Evolutionary conservation across 2,113 vertebrate genomes (phyloP).

Genomic region (Cettia cetti): DNA sequence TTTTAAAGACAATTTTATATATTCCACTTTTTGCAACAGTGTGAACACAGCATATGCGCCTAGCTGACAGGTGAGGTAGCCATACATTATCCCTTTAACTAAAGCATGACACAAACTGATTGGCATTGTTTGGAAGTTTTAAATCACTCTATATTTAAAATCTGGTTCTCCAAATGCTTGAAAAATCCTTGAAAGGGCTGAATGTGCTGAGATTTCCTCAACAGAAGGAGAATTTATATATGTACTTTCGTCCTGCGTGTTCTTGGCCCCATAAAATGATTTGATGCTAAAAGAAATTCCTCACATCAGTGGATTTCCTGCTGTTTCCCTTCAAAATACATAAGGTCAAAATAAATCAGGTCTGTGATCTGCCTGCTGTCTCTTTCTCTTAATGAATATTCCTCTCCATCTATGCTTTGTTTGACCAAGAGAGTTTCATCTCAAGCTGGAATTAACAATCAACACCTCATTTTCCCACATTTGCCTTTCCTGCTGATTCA

Average conservation of each 20-base stretch:
- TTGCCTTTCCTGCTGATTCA: neutral
- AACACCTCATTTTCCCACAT: neutral
- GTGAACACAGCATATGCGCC: neutral
- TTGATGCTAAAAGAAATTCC: neutral
- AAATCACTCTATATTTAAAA: neutral
- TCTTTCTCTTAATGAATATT: neutral
- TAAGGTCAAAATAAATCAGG: neutral
- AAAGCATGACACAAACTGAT: neutral
- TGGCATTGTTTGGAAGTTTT: neutral
- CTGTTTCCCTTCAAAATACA: neutral
- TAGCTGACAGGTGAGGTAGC: neutral
- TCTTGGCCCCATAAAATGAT: neutral
- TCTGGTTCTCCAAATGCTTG: neutral
- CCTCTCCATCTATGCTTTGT: neutral
- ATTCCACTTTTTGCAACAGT: neutral
- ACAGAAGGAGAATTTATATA: neutral
- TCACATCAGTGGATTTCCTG: neutral
- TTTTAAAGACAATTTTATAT: neutral
- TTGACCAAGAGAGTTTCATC: neutral
- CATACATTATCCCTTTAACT: neutral
- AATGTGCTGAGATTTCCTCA: neutral
- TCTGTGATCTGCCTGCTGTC: neutral
- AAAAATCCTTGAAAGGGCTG: neutral
- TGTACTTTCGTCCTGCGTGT: neutral
- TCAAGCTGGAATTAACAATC: neutral